Evolutionary conservation across 2,888 invertebrate species (phyloP).

Genomic region (Epinotia brunnichana): DNA sequence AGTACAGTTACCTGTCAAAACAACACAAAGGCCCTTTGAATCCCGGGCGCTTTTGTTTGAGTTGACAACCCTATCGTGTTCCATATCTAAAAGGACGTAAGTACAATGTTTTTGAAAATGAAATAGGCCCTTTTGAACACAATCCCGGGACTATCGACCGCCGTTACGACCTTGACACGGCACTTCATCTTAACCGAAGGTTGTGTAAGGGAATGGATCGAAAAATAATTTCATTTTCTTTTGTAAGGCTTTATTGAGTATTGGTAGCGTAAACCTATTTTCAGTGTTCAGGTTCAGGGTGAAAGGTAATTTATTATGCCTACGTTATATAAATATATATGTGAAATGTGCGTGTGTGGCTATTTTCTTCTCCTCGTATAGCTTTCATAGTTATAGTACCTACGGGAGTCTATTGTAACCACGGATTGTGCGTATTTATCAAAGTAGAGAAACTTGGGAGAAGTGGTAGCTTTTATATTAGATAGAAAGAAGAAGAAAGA

Average conservation of each 20-base stretch:
- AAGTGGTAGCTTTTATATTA: background rate
- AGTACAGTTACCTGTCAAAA: conserved; percentile 20
- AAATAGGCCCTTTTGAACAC: background rate
- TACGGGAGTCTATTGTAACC: background rate
- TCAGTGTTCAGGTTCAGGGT: background rate
- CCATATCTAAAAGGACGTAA: conserved; percentile 2
- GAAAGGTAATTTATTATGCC: background rate
- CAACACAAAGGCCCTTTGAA: conserved; percentile 22
- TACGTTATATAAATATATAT: background rate
- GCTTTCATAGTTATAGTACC: background rate
- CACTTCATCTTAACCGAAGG: conserved; percentile 20
- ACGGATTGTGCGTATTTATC: no score
- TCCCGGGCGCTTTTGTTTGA: conserved; percentile 13
- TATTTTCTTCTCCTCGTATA: background rate
- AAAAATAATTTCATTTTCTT: conserved; percentile 22
- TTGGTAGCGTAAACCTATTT: background rate
- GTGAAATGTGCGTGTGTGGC: background rate
- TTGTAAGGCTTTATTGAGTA: conserved; percentile 18
- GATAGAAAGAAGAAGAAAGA: no score
- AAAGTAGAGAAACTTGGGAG: background rate
- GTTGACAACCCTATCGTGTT: conserved; percentile 19
- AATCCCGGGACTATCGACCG: conserved; percentile 13
- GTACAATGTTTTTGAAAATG: background rate
- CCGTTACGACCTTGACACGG: conserved; percentile 34
- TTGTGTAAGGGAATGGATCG: conserved; percentile 24